Percentiles rank a stretch among this genome's conserved stretches.
These are phyloP conservation scores for Conger conger DNA, from an alignment of 2,113 vertebrate species.

Conservation along the genomic window DNA sequence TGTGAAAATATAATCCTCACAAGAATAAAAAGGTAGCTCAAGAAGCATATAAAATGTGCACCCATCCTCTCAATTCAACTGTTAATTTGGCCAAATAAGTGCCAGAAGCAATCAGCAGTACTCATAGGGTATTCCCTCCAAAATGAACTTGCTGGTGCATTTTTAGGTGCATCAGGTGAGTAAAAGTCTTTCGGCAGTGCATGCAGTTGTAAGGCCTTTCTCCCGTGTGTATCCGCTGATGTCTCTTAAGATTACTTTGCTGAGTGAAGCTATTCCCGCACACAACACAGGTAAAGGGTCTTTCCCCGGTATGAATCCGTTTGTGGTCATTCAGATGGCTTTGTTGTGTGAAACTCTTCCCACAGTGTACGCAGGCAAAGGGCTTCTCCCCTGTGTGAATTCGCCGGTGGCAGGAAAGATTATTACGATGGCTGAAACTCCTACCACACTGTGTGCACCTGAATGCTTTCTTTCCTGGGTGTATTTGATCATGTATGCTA, in stretches of 20 bases:
- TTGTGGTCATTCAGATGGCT: conserved; percentile 7
- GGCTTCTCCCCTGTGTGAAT: conserved; percentile 22
- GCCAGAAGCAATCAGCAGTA: not conserved
- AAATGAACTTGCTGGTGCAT: conserved; percentile 20
- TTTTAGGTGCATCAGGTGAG: conserved; percentile 16
- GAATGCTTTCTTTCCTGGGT: not conserved
- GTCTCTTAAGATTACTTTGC: conserved; percentile 20
- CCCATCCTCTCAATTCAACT: not conserved
- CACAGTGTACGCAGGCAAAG: conserved; percentile 4
- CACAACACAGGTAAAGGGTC: not conserved
- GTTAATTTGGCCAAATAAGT: not conserved
- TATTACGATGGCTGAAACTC: not conserved
- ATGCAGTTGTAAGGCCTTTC: conserved; percentile 11
- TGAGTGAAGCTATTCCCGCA: conserved; percentile 23
- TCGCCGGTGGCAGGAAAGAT: conserved; percentile 8
- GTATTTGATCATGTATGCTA: not conserved
- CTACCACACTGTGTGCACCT: conserved; percentile 3
- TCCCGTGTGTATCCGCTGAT: conserved; percentile 15
- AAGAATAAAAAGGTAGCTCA: too few relatives aligned
- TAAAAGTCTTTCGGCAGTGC: conserved; percentile 17
- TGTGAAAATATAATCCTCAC: too few relatives aligned
- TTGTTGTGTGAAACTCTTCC: conserved; percentile 12
- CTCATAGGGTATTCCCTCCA: not conserved
- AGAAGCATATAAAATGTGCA: not conserved
- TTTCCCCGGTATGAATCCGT: conserved; percentile 16